phyloP scores from a whole-genome alignment of 2,113 vertebrate species.

The Triplophysa tibetana region DNA sequence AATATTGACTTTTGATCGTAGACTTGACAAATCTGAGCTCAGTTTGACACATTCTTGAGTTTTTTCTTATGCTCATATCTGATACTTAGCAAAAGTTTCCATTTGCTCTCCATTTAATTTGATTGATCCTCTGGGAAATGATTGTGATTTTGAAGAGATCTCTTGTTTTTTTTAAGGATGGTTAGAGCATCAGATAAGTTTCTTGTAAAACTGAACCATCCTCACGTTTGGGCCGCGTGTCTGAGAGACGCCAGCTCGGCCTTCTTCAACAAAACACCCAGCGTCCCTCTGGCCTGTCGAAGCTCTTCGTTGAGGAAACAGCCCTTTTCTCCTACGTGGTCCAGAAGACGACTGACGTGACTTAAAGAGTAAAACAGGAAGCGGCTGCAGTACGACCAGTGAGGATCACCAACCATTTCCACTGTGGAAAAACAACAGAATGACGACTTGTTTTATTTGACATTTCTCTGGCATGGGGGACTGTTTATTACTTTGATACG shows the following conservation, averaged over 20 bases:
- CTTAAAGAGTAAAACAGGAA: slow-evolving; percentile 69
- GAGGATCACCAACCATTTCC: slow-evolving; percentile 64
- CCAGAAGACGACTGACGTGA: slow-evolving; percentile 66
- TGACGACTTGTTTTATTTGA: background rate
- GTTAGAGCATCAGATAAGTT: too few relatives aligned
- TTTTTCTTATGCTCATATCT: too few relatives aligned
- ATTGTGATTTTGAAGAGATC: too few relatives aligned
- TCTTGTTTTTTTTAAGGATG: too few relatives aligned
- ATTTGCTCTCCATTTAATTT: too few relatives aligned
- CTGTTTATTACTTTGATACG: too few relatives aligned
- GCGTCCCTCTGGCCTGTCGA: slow-evolving; percentile 54
- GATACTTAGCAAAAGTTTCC: too few relatives aligned
- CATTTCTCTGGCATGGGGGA: too few relatives aligned
- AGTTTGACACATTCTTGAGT: too few relatives aligned
- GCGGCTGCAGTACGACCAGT: slow-evolving; percentile 74
- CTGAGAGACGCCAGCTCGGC: slow-evolving; percentile 70
- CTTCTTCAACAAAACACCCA: slow-evolving; percentile 66
- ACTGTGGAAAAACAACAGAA: slow-evolving; percentile 56
- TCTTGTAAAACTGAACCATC: background rate
- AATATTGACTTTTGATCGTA: too few relatives aligned
- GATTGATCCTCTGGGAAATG: too few relatives aligned
- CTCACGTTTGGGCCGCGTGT: slow-evolving; percentile 69
- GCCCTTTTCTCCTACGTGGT: slow-evolving; percentile 60
- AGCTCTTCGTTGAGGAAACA: slow-evolving; percentile 63
- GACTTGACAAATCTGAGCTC: too few relatives aligned